phyloP scores from a whole-genome alignment of 1,140 invertebrate genomes.

The Camponotus floridanus region DNA sequence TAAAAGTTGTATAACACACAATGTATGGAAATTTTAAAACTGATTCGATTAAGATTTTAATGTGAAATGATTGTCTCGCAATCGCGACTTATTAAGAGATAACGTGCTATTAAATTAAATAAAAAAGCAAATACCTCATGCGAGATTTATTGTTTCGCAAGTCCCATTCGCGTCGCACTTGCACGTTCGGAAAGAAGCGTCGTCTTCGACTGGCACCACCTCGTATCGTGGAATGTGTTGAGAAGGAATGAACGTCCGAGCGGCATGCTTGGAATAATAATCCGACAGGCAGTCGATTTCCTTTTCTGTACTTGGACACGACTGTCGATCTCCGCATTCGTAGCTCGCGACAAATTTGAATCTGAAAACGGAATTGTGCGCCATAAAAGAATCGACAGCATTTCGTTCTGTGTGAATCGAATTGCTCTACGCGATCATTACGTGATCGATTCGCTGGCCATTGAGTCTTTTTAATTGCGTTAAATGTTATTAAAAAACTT shows the following conservation, averaged over 20 bases:
- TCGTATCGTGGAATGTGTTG: slow-evolving; percentile 83
- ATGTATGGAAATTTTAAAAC: neutral
- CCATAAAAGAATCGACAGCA: slow-evolving; percentile 64
- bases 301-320: slow-evolving; percentile 73
- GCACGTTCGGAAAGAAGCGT: slow-evolving; percentile 80
- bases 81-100: neutral
- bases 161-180: slow-evolving; percentile 68
- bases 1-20: neutral
- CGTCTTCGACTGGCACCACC: slow-evolving; percentile 80
- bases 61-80: neutral
- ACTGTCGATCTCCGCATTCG: slow-evolving; percentile 64
- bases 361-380: slow-evolving; percentile 52
- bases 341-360: slow-evolving; percentile 67
- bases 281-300: slow-evolving; percentile 80
- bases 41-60: neutral
- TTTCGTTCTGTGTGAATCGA: slow-evolving; percentile 46
- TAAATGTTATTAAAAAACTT: neutral
- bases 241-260: slow-evolving; percentile 84
- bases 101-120: too few relatives aligned
- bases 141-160: slow-evolving; percentile 52
- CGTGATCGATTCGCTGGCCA: neutral
- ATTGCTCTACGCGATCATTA: slow-evolving; percentile 11
- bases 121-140: slow-evolving; percentile 14
- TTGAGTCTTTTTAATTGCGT: neutral
- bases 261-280: slow-evolving; percentile 83